Evolutionary conservation across 2,113 vertebrate genomes (phyloP).

Genomic region (Bambusicola thoracicus): DNA sequence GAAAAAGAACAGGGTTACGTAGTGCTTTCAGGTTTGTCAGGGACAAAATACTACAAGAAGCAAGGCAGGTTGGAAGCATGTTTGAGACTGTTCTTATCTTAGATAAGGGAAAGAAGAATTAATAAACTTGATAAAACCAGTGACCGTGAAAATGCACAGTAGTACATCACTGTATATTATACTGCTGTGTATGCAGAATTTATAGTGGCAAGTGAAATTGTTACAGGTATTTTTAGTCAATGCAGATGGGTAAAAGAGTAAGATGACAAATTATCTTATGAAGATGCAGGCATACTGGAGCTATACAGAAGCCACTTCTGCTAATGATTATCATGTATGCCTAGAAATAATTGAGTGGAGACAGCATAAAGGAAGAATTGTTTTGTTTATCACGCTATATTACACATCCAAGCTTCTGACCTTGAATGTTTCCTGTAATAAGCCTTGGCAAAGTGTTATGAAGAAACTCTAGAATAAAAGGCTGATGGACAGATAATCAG

Average conservation of each 20-base stretch:
- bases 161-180: not conserved
- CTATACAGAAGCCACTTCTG: not conserved
- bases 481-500: rapidly evolving
- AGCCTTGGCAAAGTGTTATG: not conserved
- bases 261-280: not conserved
- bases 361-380: not conserved
- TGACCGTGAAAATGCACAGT: not conserved
- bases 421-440: not conserved
- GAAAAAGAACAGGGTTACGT: not conserved
- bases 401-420: not conserved
- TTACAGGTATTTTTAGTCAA: not conserved
- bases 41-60: not conserved
- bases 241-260: not conserved
- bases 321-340: not conserved
- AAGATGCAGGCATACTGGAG: not conserved
- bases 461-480: not conserved
- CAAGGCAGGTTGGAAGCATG: not conserved
- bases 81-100: not conserved
- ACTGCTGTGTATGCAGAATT: not conserved
- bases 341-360: not conserved
- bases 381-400: not conserved
- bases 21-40: not conserved
- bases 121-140: not conserved
- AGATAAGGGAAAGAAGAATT: not conserved
- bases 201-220: not conserved